Percentiles rank a stretch among this genome's conserved stretches.
Evolutionary conservation across 2,797 vertebrate genomes (phyloP).

Genomic region (Pempheris klunzingeri): DNA sequence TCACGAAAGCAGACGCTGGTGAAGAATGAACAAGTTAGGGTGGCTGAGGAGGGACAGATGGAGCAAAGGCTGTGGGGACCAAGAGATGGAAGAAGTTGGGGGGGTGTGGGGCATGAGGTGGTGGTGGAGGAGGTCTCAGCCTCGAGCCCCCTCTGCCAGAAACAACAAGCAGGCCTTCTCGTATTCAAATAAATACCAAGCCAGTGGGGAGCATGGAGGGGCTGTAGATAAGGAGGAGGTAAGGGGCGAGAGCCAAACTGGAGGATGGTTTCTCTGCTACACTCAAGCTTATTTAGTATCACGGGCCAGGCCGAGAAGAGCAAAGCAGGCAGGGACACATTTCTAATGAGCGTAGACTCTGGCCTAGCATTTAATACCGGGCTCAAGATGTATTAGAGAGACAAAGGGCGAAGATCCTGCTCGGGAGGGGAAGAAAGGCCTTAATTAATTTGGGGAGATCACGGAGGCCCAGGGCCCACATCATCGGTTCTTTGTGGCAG

Average conservation of each 20-base stretch:
- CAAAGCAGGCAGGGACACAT: conserved; percentile 81
- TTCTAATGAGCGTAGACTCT: conserved; percentile 75
- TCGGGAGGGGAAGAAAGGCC: conserved; percentile 74
- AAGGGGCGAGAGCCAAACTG: conserved; percentile 40
- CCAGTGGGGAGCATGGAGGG: conserved; percentile 69
- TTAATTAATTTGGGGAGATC: conserved; percentile 89
- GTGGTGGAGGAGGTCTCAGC: conserved; percentile 52
- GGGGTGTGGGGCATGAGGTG: conserved; percentile 38
- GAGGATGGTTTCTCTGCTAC: conserved; percentile 68
- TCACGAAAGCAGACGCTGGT: conserved; percentile 68
- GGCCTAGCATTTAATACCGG: conserved; percentile 74
- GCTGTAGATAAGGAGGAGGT: conserved; percentile 72
- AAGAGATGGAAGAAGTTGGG: conserved; percentile 53
- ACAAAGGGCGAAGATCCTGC: conserved; percentile 72
- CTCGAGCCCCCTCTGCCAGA: conserved; percentile 76
- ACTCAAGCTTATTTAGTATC: conserved; percentile 73
- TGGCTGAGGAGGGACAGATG: conserved; percentile 65
- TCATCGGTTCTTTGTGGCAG: conserved; percentile 86
- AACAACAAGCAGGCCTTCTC: conserved; percentile 85
- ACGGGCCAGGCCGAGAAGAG: conserved; percentile 56
- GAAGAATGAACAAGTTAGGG: conserved; percentile 52
- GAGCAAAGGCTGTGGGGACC: conserved; percentile 39
- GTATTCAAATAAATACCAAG: conserved; percentile 86
- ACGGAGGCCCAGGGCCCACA: conserved; percentile 78
- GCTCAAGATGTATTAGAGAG: conserved; percentile 79